Evolutionary conservation across 2,888 invertebrate genomes (phyloP).

Genomic region (Lithosia quadra): DNA sequence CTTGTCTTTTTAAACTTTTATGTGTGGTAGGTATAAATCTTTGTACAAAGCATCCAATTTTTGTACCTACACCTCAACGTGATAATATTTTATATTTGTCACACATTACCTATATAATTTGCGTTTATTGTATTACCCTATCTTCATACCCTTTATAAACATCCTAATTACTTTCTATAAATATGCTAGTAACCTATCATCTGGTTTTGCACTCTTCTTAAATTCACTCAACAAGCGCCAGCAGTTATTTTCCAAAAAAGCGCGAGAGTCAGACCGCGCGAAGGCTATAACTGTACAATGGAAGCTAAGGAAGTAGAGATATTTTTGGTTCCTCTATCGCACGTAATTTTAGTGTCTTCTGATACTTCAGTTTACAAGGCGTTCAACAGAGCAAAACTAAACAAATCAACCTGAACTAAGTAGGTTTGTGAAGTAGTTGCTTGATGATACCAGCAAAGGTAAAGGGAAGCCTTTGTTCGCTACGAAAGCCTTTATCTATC

Average conservation of each 20-base stretch:
- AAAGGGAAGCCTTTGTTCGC: too few species aligned
- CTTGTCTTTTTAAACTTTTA: slow-evolving; percentile 5
- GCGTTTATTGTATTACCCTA: too few species aligned
- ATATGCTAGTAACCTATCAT: not conserved
- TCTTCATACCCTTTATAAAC: too few species aligned
- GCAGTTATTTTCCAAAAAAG: not conserved
- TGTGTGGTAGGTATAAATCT: not conserved
- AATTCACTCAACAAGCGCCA: not conserved
- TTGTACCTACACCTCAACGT: not conserved
- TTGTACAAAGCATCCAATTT: not conserved
- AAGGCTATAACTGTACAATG: not conserved
- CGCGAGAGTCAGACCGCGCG: too few species aligned
- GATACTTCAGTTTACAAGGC: not conserved
- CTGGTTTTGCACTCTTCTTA: not conserved
- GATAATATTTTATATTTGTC: not conserved
- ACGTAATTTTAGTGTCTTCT: not conserved
- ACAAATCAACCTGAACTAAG: too few species aligned
- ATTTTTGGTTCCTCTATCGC: not conserved
- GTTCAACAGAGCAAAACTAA: too few species aligned
- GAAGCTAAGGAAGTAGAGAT: not conserved
- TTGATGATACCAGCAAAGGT: too few species aligned
- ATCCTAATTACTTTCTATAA: too few species aligned
- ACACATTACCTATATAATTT: not conserved
- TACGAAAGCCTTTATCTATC: too few species aligned
- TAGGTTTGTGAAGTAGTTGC: too few species aligned